phyloP scores from a whole-genome alignment of 2,888 invertebrate species.

The Campoplex capitator region DNA sequence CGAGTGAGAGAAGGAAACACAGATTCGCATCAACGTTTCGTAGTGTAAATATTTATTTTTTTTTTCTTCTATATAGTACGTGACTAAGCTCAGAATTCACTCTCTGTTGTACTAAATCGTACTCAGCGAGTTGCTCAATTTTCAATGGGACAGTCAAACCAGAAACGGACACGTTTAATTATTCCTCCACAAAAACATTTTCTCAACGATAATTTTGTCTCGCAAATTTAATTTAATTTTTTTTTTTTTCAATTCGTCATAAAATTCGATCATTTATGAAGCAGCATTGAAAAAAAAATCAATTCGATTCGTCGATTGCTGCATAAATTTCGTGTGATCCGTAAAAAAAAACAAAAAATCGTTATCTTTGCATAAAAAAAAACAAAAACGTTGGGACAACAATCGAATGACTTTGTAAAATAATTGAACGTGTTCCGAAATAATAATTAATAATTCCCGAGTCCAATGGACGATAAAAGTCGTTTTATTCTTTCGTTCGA shows the following conservation, averaged over 20 bases:
- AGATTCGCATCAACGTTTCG: slow-evolving; percentile 2
- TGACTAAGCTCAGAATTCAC: not conserved
- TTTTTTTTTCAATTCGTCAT: not conserved
- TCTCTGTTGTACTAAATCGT: slow-evolving; percentile 12
- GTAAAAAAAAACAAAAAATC: not conserved
- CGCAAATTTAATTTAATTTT: not conserved
- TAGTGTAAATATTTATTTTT: slow-evolving; percentile 63
- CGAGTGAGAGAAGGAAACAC: not conserved
- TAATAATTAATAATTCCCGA: not conserved
- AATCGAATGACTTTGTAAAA: not conserved
- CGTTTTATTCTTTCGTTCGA: not conserved
- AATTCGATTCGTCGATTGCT: not conserved
- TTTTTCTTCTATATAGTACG: not conserved
- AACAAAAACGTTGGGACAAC: not conserved
- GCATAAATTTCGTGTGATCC: not conserved
- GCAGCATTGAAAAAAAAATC: not conserved
- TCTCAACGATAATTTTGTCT: not conserved
- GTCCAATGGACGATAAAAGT: not conserved
- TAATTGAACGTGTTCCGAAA: not conserved
- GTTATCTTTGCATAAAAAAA: not conserved
- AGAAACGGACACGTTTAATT: not conserved
- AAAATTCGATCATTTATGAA: not conserved
- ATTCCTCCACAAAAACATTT: not conserved
- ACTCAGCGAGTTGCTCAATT: slow-evolving; percentile 52
- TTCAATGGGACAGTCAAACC: slow-evolving; percentile 25